A percentile compares a stretch with the other conserved stretches of the same genome.
Evolutionary conservation across 1,140 invertebrate genomes (phyloP).

Genomic region (Eciton burchellii): DNA sequence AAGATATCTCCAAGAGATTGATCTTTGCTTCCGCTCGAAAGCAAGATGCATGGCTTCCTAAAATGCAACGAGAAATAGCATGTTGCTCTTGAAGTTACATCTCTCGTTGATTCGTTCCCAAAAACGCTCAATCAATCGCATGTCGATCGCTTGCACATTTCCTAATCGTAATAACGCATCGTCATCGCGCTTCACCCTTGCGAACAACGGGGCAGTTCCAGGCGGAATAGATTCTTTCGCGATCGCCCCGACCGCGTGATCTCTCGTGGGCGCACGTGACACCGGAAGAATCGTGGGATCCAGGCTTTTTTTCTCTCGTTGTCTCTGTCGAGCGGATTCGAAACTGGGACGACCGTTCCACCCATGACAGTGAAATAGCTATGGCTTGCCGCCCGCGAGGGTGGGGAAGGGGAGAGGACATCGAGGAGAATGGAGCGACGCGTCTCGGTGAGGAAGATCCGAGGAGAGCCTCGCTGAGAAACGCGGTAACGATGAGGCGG

Average conservation of each 20-base stretch:
- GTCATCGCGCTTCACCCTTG: not conserved
- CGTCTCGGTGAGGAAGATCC: constrained; percentile 8
- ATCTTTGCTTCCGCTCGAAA: no score
- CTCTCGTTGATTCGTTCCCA: no score
- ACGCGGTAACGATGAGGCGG: constrained; percentile 15
- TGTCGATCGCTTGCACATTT: no score
- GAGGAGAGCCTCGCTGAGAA: constrained; percentile 26
- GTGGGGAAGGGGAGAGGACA: no score
- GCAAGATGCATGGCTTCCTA: no score
- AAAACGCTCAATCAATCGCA: no score
- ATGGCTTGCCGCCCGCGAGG: no score
- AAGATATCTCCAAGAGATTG: no score
- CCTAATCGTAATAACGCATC: no score
- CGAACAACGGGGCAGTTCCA: not conserved
- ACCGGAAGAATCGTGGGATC: not conserved
- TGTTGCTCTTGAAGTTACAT: no score
- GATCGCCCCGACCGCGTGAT: not conserved
- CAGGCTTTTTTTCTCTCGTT: constrained; percentile 23
- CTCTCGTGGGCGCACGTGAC: not conserved
- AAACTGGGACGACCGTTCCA: constrained; percentile 50
- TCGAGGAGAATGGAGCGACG: constrained; percentile 22
- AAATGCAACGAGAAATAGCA: no score
- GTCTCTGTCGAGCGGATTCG: constrained; percentile 5
- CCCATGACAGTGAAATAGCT: no score
- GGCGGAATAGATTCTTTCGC: not conserved